These are phyloP conservation scores for Drosophila aldrichi DNA, from an alignment of 2,888 invertebrate genomes.

Conservation along the genomic window DNA sequence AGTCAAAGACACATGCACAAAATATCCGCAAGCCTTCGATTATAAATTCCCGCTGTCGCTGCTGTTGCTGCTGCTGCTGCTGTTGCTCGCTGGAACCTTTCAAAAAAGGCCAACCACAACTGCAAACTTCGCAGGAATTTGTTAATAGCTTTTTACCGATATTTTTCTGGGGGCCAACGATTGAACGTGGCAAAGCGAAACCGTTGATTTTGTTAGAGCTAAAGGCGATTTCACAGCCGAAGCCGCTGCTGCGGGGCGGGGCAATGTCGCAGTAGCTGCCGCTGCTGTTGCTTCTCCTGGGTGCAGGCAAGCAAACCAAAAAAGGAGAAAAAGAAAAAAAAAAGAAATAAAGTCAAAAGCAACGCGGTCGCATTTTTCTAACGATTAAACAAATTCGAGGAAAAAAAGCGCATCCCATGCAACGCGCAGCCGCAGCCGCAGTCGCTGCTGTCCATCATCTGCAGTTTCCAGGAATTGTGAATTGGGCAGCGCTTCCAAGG, in stretches of 20 bases:
- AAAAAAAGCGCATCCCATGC: slow-evolving; percentile 81
- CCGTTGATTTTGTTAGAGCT: slow-evolving; percentile 69
- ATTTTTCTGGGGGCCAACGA: slow-evolving; percentile 56
- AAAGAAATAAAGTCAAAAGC: slow-evolving; percentile 16
- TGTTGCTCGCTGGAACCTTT: slow-evolving; percentile 3
- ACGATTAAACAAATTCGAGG: slow-evolving; percentile 85
- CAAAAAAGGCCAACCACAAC: slow-evolving; percentile 48
- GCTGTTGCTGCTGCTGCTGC: slow-evolving; percentile 21
- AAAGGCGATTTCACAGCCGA: slow-evolving; percentile 14
- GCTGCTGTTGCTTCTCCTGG: neutral
- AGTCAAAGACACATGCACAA: slow-evolving; percentile 4
- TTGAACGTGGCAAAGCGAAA: slow-evolving; percentile 49
- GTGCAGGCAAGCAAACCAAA: slow-evolving; percentile 14
- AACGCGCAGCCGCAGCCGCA: slow-evolving; percentile 68
- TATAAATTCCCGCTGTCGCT: slow-evolving; percentile 30
- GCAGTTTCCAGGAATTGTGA: slow-evolving; percentile 81
- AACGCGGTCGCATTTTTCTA: slow-evolving; percentile 81
- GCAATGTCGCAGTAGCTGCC: neutral
- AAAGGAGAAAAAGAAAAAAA: neutral
- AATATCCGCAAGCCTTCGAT: slow-evolving; percentile 56
- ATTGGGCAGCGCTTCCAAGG: slow-evolving; percentile 45
- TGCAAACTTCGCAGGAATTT: slow-evolving; percentile 78
- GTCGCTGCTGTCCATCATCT: slow-evolving; percentile 73
- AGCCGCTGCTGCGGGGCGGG: slow-evolving; percentile 25
- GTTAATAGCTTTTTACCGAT: slow-evolving; percentile 81